Evolutionary conservation across 2,888 invertebrate genomes (phyloP), one percentile per base, ranked within the genome.

Genomic region (Steinernema hermaphroditum): DNA sequence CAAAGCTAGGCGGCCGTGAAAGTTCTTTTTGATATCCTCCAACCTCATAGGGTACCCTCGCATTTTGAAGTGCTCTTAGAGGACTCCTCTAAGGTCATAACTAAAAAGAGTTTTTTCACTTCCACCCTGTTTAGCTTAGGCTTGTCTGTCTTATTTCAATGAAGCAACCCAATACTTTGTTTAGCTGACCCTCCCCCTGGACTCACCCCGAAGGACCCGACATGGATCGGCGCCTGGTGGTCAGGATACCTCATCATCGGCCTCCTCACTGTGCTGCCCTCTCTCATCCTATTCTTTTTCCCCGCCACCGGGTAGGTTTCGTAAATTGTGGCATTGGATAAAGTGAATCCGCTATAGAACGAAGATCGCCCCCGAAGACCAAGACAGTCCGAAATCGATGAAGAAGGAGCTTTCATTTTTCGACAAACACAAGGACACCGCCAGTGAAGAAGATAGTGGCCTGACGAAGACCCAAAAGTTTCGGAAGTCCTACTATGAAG

Each of bases 191-290:
- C 77, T 16, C 82, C 82, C 0, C 68, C 72, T 1, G 80, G 80
- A 2, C 54, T 80, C 27, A 80, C 75, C 0, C 71, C 69, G 8
- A 69, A 69, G 27, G 88, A 88, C 73, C 88, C 88, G 1, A 83
- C 87, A 4, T 88, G 88, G 88, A 88, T 88, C 41, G 88, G 88
- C 4, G 88, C 88, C 1, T 88, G 88, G 88, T 88, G 88, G 88
- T 77, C 88, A 16, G 88, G 88, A 12, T 89, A 88, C 78, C 71
- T 88, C 9, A 77, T 85, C 54, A 83, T 85, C 43, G 85, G 81
- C 8, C 14, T 72, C 0, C 32, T 75, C 14, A 78, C 72, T 12
- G 69, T 84, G 27, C 68, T 81, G 16, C 84, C 85, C 8, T 81
- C 87, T 0, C 71, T 88, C 2, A 77, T 86, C 0, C 77, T 89